phyloP scores from a whole-genome alignment of 2,113 vertebrate genomes.

The Alethe diademata region DNA sequence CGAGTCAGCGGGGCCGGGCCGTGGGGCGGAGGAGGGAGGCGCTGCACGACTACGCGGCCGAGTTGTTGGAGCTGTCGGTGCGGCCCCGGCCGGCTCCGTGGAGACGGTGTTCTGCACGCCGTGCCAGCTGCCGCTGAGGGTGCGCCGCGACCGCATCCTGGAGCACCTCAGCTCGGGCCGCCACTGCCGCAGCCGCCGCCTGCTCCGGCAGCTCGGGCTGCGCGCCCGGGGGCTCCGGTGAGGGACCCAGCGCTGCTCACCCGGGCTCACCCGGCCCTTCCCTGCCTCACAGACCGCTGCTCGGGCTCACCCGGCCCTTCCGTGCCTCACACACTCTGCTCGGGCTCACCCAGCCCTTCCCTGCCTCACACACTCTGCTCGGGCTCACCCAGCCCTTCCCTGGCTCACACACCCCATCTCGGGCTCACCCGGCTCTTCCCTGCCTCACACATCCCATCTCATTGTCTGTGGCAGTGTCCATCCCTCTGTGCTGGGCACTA shows the following conservation, averaged over 20 bases:
- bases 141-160: not conserved
- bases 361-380: not conserved
- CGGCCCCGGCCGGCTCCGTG: not conserved
- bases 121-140: not conserved
- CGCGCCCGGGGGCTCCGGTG: not conserved
- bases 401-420: too few relatives aligned
- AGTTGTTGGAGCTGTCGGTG: not conserved
- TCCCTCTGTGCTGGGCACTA: not conserved
- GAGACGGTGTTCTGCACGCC: not conserved
- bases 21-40: not conserved
- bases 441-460: not conserved
- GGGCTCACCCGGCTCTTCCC: too few relatives aligned
- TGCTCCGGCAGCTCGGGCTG: not conserved
- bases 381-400: rapidly evolving
- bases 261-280: not conserved
- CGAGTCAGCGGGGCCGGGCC: not conserved
- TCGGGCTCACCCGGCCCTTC: not conserved
- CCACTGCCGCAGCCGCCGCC: not conserved
- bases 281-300: not conserved
- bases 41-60: not conserved
- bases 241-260: not conserved
- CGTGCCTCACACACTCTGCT: not conserved
- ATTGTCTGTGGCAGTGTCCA: not conserved
- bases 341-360: too few relatives aligned
- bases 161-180: not conserved